phyloP scores from a whole-genome alignment of 1,140 invertebrate genomes.

The Augochlora pura region DNA sequence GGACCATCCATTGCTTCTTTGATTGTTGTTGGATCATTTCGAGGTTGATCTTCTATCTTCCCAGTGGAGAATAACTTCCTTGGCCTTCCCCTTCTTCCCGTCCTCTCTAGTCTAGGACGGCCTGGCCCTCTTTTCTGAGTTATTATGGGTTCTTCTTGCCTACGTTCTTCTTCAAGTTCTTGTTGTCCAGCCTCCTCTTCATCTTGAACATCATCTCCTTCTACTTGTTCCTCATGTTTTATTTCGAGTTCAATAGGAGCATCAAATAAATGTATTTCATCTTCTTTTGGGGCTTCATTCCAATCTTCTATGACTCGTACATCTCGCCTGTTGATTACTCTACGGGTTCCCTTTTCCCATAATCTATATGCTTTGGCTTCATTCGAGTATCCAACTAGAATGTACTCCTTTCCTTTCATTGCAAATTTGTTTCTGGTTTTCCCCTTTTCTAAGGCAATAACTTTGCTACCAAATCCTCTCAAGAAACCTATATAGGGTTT shows the following conservation, averaged over 20 bases:
- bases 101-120: not conserved
- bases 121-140: not conserved
- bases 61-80: not conserved
- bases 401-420: not conserved
- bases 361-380: not conserved
- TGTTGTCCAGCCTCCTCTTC: too few relatives aligned
- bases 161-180: not conserved
- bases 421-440: not conserved
- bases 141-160: not conserved
- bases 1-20: not conserved
- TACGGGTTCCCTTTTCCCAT: conserved; percentile 7
- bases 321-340: not conserved
- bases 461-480: not conserved
- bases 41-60: not conserved
- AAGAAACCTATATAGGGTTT: not conserved
- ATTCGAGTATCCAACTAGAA: not conserved
- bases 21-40: not conserved
- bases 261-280: not conserved
- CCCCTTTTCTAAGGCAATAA: not conserved
- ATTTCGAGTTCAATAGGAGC: not conserved
- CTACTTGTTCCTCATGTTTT: not conserved
- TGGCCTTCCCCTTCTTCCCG: not conserved
- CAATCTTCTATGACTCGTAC: not conserved
- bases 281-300: not conserved
- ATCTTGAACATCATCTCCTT: not conserved